phyloP scores from a whole-genome alignment of 2,888 invertebrate genomes.

The Hetaerina titia region DNA sequence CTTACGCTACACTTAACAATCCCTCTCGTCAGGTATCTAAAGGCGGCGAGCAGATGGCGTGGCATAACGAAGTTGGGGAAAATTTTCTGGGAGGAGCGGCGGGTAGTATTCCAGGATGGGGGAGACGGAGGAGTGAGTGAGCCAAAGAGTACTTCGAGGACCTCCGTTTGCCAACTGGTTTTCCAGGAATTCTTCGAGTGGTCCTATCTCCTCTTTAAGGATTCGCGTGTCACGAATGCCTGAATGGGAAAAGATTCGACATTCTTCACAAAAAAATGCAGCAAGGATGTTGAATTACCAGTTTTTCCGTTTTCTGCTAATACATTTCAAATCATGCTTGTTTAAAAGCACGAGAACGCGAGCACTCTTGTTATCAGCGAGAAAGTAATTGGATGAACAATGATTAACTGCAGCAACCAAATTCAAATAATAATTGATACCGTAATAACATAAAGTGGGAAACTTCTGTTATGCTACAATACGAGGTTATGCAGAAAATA shows the following conservation, averaged over 20 bases:
- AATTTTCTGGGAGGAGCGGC: not conserved
- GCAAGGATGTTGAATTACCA: not conserved
- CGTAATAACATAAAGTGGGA: no score
- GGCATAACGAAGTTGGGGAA: not conserved
- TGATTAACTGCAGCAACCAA: not conserved
- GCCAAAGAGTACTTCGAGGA: not conserved
- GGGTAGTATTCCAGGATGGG: not conserved
- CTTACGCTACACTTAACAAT: not conserved
- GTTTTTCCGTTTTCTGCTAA: not conserved
- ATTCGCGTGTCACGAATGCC: not conserved
- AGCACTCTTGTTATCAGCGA: not conserved
- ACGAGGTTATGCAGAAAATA: no score
- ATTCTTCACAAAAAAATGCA: not conserved
- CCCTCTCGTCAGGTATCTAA: not conserved
- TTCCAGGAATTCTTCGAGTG: not conserved
- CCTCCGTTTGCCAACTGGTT: not conserved
- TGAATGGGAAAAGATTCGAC: not conserved
- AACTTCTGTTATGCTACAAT: no score
- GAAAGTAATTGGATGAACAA: not conserved
- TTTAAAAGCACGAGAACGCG: not conserved
- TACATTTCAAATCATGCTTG: not conserved
- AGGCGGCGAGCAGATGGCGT: constrained; percentile 5
- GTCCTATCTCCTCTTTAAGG: not conserved
- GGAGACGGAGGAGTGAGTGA: not conserved
- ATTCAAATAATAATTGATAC: not conserved